These are phyloP conservation scores for Syrrhaptes paradoxus DNA, from an alignment of 2,113 vertebrate species.

Conservation along the genomic window DNA sequence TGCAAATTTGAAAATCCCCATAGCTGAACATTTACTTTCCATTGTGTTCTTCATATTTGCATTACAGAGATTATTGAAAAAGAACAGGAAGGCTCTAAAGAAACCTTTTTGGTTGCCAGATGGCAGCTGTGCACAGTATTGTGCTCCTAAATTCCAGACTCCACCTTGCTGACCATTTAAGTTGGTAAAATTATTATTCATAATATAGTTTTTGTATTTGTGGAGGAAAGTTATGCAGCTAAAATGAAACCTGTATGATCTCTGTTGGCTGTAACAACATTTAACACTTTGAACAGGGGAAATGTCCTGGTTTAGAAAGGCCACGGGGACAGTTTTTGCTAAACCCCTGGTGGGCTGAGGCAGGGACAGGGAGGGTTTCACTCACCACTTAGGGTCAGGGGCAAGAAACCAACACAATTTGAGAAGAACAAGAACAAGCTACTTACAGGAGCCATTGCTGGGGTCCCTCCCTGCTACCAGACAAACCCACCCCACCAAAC, in stretches of 20 bases:
- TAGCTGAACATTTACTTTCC: not conserved
- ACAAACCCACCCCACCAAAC: too few relatives aligned
- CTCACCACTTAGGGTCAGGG: too few relatives aligned
- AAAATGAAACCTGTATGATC: not conserved
- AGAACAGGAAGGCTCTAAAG: not conserved
- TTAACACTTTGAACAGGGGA: not conserved
- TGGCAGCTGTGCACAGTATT: not conserved
- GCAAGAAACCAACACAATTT: too few relatives aligned
- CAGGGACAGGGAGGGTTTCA: too few relatives aligned
- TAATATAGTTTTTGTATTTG: not conserved
- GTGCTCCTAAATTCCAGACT: not conserved
- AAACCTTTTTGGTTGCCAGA: not conserved
- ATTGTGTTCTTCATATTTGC: not conserved
- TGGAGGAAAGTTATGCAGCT: not conserved
- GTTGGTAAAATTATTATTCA: not conserved
- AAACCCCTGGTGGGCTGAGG: too few relatives aligned
- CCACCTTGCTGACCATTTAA: not conserved
- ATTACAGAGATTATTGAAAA: not conserved
- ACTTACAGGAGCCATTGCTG: too few relatives aligned
- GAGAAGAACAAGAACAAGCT: too few relatives aligned
- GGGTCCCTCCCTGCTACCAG: too few relatives aligned
- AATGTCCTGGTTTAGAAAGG: too few relatives aligned
- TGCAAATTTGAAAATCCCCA: not conserved
- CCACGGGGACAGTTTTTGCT: too few relatives aligned
- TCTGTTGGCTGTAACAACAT: not conserved